A percentile compares a stretch with the other conserved stretches of the same genome.
Conservation (phyloP, 2,113 vertebrate genomes). For the Azemiops feae region DNA sequence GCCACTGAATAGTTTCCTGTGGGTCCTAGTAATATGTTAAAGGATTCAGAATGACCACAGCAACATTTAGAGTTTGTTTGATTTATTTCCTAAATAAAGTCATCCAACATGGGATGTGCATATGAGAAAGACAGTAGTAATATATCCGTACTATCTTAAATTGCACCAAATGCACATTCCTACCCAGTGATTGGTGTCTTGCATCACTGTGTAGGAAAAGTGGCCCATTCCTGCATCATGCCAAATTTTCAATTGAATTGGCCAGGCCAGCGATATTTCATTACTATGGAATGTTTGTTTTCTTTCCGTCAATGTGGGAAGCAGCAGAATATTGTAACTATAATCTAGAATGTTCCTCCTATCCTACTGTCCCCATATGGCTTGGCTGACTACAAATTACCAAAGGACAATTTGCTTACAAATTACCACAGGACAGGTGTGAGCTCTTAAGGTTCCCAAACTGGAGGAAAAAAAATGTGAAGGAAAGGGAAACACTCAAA, state of each 20-base stretch:
- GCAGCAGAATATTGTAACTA: neutral
- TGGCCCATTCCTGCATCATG: neutral
- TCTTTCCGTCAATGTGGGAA: neutral
- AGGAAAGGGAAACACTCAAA: neutral
- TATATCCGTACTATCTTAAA: neutral
- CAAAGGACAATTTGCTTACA: neutral
- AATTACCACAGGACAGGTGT: neutral
- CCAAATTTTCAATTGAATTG: neutral
- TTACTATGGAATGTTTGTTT: neutral
- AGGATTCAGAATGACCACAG: neutral
- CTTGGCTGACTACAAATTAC: neutral
- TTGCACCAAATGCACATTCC: neutral
- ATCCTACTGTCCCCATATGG: fast-evolving
- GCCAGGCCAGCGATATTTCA: neutral
- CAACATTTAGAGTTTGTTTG: neutral
- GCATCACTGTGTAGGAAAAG: neutral
- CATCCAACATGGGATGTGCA: neutral
- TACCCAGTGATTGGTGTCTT: neutral
- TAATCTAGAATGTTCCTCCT: neutral
- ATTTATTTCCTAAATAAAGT: neutral
- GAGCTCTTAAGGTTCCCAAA: neutral
- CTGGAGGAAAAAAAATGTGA: neutral
- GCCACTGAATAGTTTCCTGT: neutral
- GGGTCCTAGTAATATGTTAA: neutral
- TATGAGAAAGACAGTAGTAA: neutral